phyloP scores from a whole-genome alignment of 2,113 vertebrate genomes.

The Galeopterus variegatus region DNA sequence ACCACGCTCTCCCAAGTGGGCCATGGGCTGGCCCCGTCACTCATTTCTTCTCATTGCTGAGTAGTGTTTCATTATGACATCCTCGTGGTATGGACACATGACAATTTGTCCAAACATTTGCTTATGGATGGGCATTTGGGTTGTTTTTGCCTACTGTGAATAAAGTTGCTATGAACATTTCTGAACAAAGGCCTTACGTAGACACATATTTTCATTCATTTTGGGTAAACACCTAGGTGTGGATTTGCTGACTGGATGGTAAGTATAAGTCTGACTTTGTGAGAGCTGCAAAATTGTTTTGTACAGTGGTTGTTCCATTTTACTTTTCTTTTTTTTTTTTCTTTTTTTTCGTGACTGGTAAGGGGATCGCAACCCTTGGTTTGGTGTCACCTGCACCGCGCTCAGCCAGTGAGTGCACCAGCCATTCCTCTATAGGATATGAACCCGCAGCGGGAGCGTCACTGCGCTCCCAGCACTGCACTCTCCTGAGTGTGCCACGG shows the following conservation, averaged over 20 bases:
- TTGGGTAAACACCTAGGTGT: not conserved
- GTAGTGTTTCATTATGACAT: not conserved
- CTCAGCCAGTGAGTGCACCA: too few species aligned
- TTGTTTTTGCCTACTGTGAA: not conserved
- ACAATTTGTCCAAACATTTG: not conserved
- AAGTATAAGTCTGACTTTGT: not conserved
- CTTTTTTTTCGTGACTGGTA: too few species aligned
- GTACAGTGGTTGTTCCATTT: not conserved
- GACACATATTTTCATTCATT: not conserved
- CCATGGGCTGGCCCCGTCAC: too few species aligned
- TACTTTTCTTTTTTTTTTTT: too few species aligned
- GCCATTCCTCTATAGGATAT: too few species aligned
- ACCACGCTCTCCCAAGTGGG: too few species aligned
- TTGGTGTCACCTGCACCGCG: too few species aligned
- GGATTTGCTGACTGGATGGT: not conserved
- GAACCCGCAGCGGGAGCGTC: too few species aligned
- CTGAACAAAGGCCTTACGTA: not conserved
- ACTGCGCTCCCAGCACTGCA: too few species aligned
- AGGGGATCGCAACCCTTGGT: too few species aligned
- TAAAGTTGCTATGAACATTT: not conserved
- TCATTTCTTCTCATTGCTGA: not conserved
- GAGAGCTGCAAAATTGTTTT: not conserved
- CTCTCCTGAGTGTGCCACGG: too few species aligned
- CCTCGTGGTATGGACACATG: not conserved
- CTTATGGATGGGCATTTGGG: not conserved